phyloP scores from a whole-genome alignment of 2,888 invertebrate species.

The Cremastinae sp. region DNA sequence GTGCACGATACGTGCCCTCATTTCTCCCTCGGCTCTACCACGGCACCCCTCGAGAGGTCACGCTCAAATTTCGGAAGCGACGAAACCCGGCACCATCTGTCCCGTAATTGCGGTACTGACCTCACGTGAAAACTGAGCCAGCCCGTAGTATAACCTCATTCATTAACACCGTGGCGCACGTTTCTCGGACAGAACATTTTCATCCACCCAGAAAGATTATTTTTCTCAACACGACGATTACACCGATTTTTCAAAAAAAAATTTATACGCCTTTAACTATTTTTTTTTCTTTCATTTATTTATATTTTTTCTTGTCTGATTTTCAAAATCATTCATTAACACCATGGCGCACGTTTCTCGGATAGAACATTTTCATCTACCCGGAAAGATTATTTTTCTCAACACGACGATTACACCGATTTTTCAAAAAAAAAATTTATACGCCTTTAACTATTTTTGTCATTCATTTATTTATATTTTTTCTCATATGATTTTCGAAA shows the following conservation, averaged over 20 bases:
- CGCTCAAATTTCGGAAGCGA: constrained; percentile 8
- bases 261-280: not conserved
- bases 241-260: not conserved
- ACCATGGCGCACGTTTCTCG: constrained; percentile 18
- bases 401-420: not conserved
- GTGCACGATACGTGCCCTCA: not conserved
- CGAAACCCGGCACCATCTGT: constrained; percentile 37
- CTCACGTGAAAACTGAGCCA: constrained; percentile 46
- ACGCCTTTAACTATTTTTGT: not conserved
- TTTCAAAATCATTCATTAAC: constrained; percentile 39
- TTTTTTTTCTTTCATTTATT: not conserved
- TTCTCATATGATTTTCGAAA: too few relatives aligned
- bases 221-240: not conserved
- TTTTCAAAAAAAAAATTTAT: not conserved
- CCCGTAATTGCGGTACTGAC: constrained; percentile 57
- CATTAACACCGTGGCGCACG: constrained; percentile 12
- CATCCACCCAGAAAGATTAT: not conserved
- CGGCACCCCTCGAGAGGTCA: constrained; percentile 2
- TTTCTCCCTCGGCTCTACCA: constrained; percentile 2
- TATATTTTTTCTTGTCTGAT: too few relatives aligned
- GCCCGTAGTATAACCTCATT: constrained; percentile 34
- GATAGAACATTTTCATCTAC: not conserved
- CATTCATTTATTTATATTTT: too few relatives aligned
- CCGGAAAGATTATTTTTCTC: constrained; percentile 1
- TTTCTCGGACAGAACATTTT: constrained; percentile 19